A percentile compares a stretch with the other conserved stretches of the same genome.
Conservation (phyloP, 2,113 vertebrate genomes). For the Nothoprocta perdicaria region DNA sequence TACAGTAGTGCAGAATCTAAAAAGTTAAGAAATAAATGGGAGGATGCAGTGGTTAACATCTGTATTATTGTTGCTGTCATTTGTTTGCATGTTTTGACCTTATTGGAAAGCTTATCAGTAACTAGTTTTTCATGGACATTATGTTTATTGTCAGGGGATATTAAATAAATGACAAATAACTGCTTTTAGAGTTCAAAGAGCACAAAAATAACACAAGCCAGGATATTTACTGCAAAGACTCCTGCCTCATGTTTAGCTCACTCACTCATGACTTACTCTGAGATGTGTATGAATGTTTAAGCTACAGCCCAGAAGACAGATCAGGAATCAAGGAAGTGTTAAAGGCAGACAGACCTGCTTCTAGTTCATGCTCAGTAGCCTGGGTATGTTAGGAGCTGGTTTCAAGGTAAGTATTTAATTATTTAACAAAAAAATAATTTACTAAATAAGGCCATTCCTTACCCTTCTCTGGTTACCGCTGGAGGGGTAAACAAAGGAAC, state of each 20-base stretch:
- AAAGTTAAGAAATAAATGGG: slow-evolving; percentile 18
- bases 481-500: background rate
- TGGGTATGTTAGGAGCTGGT: background rate
- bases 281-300: background rate
- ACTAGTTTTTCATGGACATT: slow-evolving; percentile 37
- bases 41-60: slow-evolving; percentile 50
- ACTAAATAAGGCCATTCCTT: slow-evolving; percentile 1
- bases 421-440: background rate
- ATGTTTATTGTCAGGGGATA: slow-evolving; percentile 54
- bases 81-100: slow-evolving; percentile 49
- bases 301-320: background rate
- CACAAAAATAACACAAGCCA: slow-evolving; percentile 51
- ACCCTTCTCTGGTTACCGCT: background rate
- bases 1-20: slow-evolving; percentile 36
- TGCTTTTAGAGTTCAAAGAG: slow-evolving; percentile 64
- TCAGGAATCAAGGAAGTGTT: background rate
- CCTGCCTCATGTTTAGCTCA: slow-evolving; percentile 34
- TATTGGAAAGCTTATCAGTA: slow-evolving; percentile 61
- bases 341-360: background rate
- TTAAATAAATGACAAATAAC: slow-evolving; percentile 67
- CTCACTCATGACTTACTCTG: background rate
- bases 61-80: slow-evolving; percentile 64
- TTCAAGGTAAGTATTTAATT: background rate
- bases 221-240: slow-evolving; percentile 34
- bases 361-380: accelerated